Conservation (phyloP, 2,888 invertebrate genomes). For the Coelinius sp. region DNA sequence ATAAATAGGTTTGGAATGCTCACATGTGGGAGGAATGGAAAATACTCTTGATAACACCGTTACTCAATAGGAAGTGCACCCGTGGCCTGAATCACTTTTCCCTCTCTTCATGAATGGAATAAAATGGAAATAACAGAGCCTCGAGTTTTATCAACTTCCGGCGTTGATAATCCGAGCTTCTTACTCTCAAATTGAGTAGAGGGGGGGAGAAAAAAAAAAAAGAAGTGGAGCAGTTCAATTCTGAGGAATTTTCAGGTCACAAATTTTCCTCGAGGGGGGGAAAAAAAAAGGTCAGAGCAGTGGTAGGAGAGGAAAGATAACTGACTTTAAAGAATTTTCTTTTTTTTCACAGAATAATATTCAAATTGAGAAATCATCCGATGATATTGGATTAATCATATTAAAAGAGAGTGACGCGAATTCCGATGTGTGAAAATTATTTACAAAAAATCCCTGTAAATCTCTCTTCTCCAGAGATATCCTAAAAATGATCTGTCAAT, state of each 20-base stretch:
- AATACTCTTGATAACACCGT: slow-evolving; percentile 23
- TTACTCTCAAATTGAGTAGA: background rate
- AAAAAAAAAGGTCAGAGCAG: background rate
- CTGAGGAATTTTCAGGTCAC: background rate
- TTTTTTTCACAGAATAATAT: too few relatives aligned
- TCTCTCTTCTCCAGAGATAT: too few relatives aligned
- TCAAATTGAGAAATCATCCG: too few relatives aligned
- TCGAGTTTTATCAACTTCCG: slow-evolving; percentile 49
- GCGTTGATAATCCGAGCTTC: slow-evolving; percentile 38
- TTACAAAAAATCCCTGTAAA: too few relatives aligned
- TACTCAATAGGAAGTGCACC: slow-evolving; percentile 32
- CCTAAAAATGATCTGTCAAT: too few relatives aligned
- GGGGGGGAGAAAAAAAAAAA: too few relatives aligned
- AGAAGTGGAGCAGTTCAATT: background rate
- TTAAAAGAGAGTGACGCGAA: too few relatives aligned
- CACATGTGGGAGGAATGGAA: slow-evolving; percentile 19
- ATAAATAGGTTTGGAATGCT: background rate
- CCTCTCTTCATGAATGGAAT: slow-evolving; percentile 18
- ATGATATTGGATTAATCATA: too few relatives aligned
- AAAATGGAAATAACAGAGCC: slow-evolving; percentile 18
- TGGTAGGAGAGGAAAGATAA: too few relatives aligned
- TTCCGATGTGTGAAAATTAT: too few relatives aligned
- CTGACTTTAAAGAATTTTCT: too few relatives aligned
- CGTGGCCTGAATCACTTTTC: slow-evolving; percentile 32
- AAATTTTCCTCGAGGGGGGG: background rate